These are phyloP conservation scores for Aviceda subcristata DNA, from an alignment of 2,113 vertebrate genomes.

Conservation along the genomic window DNA sequence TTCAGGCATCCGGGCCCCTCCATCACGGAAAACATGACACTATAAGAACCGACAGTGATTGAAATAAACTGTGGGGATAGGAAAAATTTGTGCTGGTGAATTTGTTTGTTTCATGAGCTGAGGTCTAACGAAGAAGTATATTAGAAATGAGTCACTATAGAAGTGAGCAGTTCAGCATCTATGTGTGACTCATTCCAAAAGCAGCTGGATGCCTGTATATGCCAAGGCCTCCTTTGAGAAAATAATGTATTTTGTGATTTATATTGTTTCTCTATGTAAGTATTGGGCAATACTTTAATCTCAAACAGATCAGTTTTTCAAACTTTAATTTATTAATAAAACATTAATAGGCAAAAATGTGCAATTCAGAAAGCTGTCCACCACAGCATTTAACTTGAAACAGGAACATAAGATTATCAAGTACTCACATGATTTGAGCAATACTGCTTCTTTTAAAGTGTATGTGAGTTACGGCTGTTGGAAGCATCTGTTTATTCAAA, in stretches of 20 bases:
- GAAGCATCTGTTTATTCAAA: slow-evolving; percentile 39
- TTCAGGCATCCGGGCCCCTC: background rate
- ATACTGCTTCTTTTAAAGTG: background rate
- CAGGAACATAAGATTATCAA: slow-evolving; percentile 32
- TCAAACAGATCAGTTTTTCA: background rate
- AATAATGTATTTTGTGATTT: slow-evolving; percentile 40
- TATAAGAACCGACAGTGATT: background rate
- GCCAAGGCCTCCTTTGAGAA: slow-evolving; percentile 26
- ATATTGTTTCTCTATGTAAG: background rate
- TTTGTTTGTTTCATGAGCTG: background rate
- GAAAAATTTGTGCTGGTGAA: background rate
- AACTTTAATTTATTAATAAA: slow-evolving; percentile 19
- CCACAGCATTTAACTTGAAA: slow-evolving; percentile 24
- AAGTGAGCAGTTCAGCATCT: slow-evolving; percentile 11
- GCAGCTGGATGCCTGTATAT: background rate
- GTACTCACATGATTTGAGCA: slow-evolving; percentile 42
- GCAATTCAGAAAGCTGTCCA: background rate
- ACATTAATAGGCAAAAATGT: background rate
- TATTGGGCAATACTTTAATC: slow-evolving; percentile 15
- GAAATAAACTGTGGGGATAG: background rate
- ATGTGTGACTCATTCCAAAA: slow-evolving; percentile 37
- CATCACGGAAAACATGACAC: background rate
- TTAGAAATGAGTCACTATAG: slow-evolving; percentile 17
- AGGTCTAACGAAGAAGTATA: background rate
- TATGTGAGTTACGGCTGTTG: background rate